These are phyloP conservation scores for Pseudomyrmex cubaensis DNA, from an alignment of 1,140 invertebrate genomes.

Conservation along the genomic window DNA sequence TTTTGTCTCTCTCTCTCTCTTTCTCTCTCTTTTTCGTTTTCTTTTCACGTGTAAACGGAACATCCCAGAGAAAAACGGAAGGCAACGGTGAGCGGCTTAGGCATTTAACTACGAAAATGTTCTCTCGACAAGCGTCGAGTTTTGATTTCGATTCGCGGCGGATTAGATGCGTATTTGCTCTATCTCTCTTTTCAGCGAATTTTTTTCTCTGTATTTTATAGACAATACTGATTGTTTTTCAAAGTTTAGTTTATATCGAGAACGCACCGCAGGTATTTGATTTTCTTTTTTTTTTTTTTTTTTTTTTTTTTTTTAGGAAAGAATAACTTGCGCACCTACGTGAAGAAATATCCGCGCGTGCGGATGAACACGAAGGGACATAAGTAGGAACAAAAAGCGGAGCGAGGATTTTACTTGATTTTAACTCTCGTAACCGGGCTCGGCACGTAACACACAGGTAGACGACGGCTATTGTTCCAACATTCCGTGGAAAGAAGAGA, in stretches of 20 bases:
- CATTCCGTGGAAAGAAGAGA: slow-evolving; percentile 78
- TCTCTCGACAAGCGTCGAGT: slow-evolving; percentile 51
- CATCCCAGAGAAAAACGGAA: slow-evolving; percentile 51
- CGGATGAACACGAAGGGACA: slow-evolving; percentile 45
- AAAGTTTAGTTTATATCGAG: no score
- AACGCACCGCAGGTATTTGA: background rate
- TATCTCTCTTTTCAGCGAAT: background rate
- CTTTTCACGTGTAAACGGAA: slow-evolving; percentile 60
- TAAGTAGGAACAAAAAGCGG: slow-evolving; percentile 65
- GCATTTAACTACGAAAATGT: slow-evolving; percentile 72
- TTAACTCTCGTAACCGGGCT: slow-evolving; percentile 76
- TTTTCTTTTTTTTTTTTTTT: background rate
- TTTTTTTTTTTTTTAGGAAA: no score
- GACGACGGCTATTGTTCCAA: slow-evolving; percentile 77
- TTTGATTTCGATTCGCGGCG: slow-evolving; percentile 35
- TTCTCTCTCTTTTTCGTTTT: slow-evolving; percentile 7
- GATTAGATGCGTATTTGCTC: background rate
- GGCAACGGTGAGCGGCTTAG: background rate
- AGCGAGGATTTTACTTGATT: slow-evolving; percentile 81
- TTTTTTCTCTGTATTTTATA: slow-evolving; percentile 15
- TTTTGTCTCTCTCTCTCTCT: slow-evolving; percentile 13
- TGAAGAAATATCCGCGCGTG: slow-evolving; percentile 46
- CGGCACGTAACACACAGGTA: slow-evolving; percentile 68
- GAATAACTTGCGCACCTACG: slow-evolving; percentile 16
- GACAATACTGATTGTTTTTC: no score